Conservation (phyloP, 2,888 invertebrate species). For the Coremacera marginata region DNA sequence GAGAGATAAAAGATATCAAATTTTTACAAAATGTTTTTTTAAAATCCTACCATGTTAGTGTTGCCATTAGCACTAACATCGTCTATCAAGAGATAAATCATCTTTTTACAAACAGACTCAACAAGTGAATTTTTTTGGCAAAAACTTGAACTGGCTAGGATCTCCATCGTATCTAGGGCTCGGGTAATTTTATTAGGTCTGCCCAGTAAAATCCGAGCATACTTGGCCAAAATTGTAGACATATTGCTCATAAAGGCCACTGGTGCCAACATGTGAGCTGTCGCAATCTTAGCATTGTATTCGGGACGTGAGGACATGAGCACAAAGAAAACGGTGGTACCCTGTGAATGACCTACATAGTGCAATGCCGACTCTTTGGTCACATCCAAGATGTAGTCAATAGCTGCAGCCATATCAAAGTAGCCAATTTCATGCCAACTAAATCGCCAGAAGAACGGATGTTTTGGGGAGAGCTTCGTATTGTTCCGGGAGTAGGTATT, state of each 20-base stretch:
- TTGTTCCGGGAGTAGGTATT: slow-evolving; percentile 49
- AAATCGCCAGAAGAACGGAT: slow-evolving; percentile 49
- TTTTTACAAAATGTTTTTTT: neutral
- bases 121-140: slow-evolving; percentile 13
- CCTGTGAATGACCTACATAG: slow-evolving; percentile 55
- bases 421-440: slow-evolving; percentile 90
- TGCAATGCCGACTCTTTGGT: slow-evolving; percentile 45
- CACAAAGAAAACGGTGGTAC: slow-evolving; percentile 49
- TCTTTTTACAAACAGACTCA: slow-evolving; percentile 36
- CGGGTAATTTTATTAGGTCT: slow-evolving; percentile 28
- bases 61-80: slow-evolving; percentile 17
- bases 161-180: slow-evolving; percentile 24
- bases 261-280: slow-evolving; percentile 51
- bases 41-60: slow-evolving; percentile 32
- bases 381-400: slow-evolving; percentile 48
- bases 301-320: slow-evolving; percentile 48
- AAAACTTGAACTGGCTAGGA: slow-evolving; percentile 3
- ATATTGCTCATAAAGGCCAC: slow-evolving; percentile 66
- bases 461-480: slow-evolving; percentile 56
- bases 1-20: neutral
- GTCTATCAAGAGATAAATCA: slow-evolving; percentile 10
- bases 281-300: slow-evolving; percentile 51
- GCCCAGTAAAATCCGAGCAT: slow-evolving; percentile 28
- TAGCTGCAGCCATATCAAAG: slow-evolving; percentile 68
- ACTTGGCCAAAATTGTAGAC: slow-evolving; percentile 62